Evolutionary conservation across 2,113 vertebrate genomes (phyloP), one percentile per base, ranked within the genome.

Genomic region (Solenodon paradoxus): DNA sequence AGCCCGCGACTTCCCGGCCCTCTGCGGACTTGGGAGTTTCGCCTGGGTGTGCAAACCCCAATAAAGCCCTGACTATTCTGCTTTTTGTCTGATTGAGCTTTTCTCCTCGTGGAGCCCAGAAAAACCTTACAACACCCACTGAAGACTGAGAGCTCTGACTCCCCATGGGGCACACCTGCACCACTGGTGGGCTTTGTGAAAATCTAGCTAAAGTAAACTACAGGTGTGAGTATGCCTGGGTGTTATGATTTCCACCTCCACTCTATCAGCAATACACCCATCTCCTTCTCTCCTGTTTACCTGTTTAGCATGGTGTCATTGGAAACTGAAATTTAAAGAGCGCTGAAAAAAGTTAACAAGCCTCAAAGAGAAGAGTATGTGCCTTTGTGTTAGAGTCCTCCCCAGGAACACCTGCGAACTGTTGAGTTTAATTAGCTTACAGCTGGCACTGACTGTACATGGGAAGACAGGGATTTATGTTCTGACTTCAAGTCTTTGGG

Each of bases 261-360:
- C 20, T 22, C 22, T 72, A 51, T 59, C 6, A 66, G 59, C 42
- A 30, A 55, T 57, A 45, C n/a, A 38, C 49, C 85, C 35, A 82
- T 38, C 22, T 40, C 93, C 93, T 78, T 92, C 85, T 47, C 88
- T 88, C 32, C 90, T 42, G 16, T 66, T 96, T 92, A 91, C 87
- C 74, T 80, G 16, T 78, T 93, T 61, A 97, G 66, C 93, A 97
- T 84, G 38, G 40, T 88, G 13, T 72, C 97, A 84, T 79, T 83
- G 68, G 55, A 95, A 94, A 97, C 96, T 40, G 78, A 97, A 98
- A 97, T 96, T 87, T 96, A 96, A 97, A 98, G 96, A 97, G 90
- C 95, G 96, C 93, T 98, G 95, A 89, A 96, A 98, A 98, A 97
- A 95, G 86, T 96, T 97, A 98, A 97, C 72, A 17, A 98, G 92